Conservation (phyloP, 2,888 invertebrate genomes). For the Ethmia dodecea region DNA sequence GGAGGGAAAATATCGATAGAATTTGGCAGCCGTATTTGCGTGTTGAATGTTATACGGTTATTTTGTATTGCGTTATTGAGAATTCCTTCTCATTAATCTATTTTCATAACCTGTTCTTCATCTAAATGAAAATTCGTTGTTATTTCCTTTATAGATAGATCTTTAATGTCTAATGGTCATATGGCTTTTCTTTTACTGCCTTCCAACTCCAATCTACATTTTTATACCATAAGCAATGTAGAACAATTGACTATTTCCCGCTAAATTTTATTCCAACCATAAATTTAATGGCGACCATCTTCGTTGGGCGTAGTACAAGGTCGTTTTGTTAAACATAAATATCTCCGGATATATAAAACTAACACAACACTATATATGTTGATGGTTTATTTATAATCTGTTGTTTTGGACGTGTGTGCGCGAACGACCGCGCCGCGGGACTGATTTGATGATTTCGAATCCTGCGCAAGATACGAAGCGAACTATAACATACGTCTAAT, state of each 20-base stretch:
- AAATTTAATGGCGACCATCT: not conserved
- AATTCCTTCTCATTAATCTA: too few species aligned
- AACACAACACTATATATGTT: too few species aligned
- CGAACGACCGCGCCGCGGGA: constrained; percentile 20
- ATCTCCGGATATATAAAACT: not conserved
- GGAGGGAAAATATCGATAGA: too few species aligned
- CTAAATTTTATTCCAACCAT: not conserved
- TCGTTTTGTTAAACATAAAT: not conserved
- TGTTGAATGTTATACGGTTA: too few species aligned
- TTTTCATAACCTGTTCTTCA: too few species aligned
- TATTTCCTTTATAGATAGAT: too few species aligned
- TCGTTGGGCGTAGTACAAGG: not conserved
- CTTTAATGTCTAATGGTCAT: too few species aligned
- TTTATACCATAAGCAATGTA: not conserved
- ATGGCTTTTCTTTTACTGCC: too few species aligned
- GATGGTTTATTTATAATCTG: not conserved
- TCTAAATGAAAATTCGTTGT: too few species aligned
- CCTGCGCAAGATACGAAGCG: constrained; percentile 20
- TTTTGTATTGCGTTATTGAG: too few species aligned
- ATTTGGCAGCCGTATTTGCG: too few species aligned
- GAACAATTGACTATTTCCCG: not conserved
- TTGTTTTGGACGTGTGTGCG: constrained; percentile 16
- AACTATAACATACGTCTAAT: not conserved
- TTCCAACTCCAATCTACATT: too few species aligned
- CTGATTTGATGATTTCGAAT: constrained; percentile 10